Evolutionary conservation across 2,888 invertebrate genomes (phyloP), one percentile per base, ranked within the genome.

Genomic region (Lobophora halterata): DNA sequence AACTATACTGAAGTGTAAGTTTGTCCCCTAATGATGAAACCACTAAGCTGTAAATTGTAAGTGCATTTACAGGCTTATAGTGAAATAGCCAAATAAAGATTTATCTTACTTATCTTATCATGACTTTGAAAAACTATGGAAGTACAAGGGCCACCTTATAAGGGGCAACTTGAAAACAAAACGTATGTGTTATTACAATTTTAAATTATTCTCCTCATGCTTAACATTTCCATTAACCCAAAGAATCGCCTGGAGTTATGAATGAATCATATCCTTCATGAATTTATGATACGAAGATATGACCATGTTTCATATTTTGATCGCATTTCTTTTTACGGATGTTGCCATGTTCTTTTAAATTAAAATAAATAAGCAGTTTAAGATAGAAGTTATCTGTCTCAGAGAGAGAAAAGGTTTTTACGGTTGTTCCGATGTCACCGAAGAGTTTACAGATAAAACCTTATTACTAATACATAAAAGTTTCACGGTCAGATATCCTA

Each of bases 181-280:
- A 39, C 32, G 10, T 38, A 29, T 28, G 8, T 19, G 17, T 30
- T 33, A 69, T 69, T 63, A 65, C 54, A 70, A 60, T 71, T 70
- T 73, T 59, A 66, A 72, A 72, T 71, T 49, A 47, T 49, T 44
- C 39, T 46, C 38, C 50, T 53, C 58, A 61, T 61, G 55, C 57
- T 45, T 48, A 36, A 33, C 44, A 48, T 48, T 55, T 55, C 59
- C 56, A 57, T 64, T 61, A 57, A 55, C 50, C 46, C 55, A 52
- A 59, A 60, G 58, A 58, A 64, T 58, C 54, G 45, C 28, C 36
- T 43, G 44, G 57, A 54, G 59, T 57, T 56, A 61, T 70, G 69
- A 74, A 74, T 71, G 66, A 61, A 43, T 54, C 46, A 52, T 50
- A 47, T 49, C 46, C 47, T 55, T 57, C 52, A 49, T 54, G 55